Percentiles rank a stretch among this genome's conserved stretches.
Conservation (phyloP, 2,888 invertebrate genomes). For the Sthenelais limicola region DNA sequence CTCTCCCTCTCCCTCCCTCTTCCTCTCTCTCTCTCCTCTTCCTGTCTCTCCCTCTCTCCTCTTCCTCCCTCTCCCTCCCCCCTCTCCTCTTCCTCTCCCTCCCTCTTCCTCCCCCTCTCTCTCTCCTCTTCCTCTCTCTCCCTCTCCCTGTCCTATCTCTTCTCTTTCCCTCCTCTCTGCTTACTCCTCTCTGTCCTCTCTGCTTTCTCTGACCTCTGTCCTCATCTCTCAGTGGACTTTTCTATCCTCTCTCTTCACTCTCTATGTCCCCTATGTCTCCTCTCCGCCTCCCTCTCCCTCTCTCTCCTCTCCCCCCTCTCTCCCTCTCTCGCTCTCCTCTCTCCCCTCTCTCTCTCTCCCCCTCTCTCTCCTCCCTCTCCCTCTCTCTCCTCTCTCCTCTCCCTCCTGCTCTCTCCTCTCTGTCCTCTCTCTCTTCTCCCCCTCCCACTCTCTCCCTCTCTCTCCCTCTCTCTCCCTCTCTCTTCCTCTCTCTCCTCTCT, state of each 20-base stretch:
- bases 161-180: constrained; percentile 1
- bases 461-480: constrained; percentile 15
- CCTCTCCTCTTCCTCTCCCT: too few species aligned
- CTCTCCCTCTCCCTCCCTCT: constrained; percentile 16
- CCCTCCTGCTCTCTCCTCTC: constrained; percentile 3
- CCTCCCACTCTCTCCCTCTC: constrained; percentile 26
- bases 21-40: constrained; percentile 10
- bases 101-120: not conserved
- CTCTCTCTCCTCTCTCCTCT: constrained; percentile 10
- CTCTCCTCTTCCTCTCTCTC: constrained; percentile 8
- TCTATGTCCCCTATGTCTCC: constrained; percentile 1
- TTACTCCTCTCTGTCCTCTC: not conserved
- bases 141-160: not conserved
- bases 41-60: not conserved
- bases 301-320: constrained; percentile 13
- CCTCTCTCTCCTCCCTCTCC: constrained; percentile 2
- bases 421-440: constrained; percentile 28
- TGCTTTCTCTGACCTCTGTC: not conserved
- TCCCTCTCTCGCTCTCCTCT: not conserved
- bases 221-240: not conserved
- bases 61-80: too few species aligned
- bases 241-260: not conserved
- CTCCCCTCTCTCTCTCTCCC: constrained; percentile 11
- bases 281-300: constrained; percentile 5
- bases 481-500: constrained; percentile 7